A percentile compares a stretch with the other conserved stretches of the same genome.
These are phyloP conservation scores for Cinara cedri DNA, from an alignment of 2,888 invertebrate genomes.

Conservation along the genomic window DNA sequence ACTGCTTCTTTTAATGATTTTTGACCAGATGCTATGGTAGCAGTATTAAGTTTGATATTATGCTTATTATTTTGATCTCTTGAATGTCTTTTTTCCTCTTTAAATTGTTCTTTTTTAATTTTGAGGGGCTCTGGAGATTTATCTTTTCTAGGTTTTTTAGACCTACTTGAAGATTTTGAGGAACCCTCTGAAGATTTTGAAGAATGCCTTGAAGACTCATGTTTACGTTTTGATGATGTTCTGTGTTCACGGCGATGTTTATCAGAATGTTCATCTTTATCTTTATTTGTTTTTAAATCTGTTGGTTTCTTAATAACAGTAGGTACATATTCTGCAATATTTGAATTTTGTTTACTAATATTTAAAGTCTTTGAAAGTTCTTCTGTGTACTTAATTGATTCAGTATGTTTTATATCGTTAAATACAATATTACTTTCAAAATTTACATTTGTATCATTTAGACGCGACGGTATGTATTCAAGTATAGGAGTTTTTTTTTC, in stretches of 20 bases:
- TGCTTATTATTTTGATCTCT: background rate
- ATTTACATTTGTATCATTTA: conserved; percentile 37
- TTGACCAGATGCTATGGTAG: background rate
- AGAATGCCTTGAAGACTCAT: conserved; percentile 22
- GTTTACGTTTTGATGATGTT: conserved; percentile 46
- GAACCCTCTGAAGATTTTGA: conserved; percentile 4
- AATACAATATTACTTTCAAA: conserved; percentile 6
- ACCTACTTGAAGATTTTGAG: conserved; percentile 36
- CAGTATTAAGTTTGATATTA: conserved; percentile 7
- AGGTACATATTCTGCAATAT: conserved; percentile 41
- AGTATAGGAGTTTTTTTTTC: conserved; percentile 20
- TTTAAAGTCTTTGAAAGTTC: background rate
- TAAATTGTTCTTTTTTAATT: background rate
- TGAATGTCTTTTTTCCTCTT: conserved; percentile 2
- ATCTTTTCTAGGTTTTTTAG: conserved; percentile 41
- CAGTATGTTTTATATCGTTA: background rate
- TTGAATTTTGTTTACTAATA: conserved; percentile 9
- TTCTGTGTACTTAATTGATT: conserved; percentile 2
- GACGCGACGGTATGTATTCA: conserved; percentile 42
- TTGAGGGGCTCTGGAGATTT: conserved; percentile 38
- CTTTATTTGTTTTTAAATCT: conserved; percentile 1
- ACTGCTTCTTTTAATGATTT: conserved; percentile 45
- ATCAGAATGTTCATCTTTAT: background rate
- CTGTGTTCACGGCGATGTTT: conserved; percentile 7
- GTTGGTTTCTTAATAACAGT: conserved; percentile 7